Conservation (phyloP, 1,140 invertebrate genomes). For the Zaprionus lachaisei region DNA sequence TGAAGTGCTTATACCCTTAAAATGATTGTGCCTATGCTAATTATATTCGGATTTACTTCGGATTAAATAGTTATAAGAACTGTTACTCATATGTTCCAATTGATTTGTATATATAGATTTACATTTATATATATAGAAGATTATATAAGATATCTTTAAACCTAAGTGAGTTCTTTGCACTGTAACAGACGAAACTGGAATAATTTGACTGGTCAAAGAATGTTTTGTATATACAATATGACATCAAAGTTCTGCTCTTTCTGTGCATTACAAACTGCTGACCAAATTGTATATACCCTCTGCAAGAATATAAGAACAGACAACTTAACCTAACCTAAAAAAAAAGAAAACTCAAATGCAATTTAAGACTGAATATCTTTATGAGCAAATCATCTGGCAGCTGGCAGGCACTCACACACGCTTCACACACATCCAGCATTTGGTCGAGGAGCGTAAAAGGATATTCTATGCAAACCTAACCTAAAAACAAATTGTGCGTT, state of each 20-base stretch:
- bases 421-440: conserved; percentile 20
- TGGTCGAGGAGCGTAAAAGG: conserved; percentile 33
- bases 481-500: conserved; percentile 37
- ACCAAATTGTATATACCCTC: neutral
- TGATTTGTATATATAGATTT: too few species aligned
- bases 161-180: too few species aligned
- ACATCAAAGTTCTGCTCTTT: neutral
- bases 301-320: neutral
- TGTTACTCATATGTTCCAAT: too few species aligned
- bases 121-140: too few species aligned
- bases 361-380: conserved; percentile 47
- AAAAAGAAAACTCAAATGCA: conserved; percentile 28
- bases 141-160: too few species aligned
- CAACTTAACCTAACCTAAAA: conserved; percentile 24
- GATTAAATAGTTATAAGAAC: too few species aligned
- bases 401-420: conserved; percentile 6
- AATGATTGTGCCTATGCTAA: neutral
- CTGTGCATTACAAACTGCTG: neutral
- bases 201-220: neutral
- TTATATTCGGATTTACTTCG: too few species aligned
- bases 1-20: neutral
- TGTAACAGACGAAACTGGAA: neutral
- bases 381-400: conserved; percentile 36
- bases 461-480: conserved; percentile 34
- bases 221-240: too few species aligned